A percentile compares a stretch with the other conserved stretches of the same genome.
Evolutionary conservation across 2,113 vertebrate genomes (phyloP).

Genomic region (Pyrgilauda ruficollis): DNA sequence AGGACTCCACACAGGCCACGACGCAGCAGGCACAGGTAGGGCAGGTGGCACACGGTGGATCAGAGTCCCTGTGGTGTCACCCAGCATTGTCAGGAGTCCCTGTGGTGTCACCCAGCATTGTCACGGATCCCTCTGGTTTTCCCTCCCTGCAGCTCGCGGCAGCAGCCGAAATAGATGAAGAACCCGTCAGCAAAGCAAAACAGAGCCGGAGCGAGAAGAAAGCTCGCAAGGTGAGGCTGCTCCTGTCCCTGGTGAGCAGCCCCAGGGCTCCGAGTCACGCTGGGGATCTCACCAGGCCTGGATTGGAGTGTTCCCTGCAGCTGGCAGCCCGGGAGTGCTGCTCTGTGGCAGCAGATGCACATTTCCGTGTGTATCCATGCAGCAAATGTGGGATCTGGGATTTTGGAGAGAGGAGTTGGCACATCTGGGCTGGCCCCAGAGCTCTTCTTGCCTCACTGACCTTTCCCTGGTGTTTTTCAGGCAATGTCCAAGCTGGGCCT

Average conservation of each 20-base stretch:
- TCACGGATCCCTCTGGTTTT: not conserved
- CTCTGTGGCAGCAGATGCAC: not conserved
- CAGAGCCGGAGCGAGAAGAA: slow-evolving; percentile 99
- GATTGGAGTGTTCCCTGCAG: not conserved
- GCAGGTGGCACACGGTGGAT: accelerated
- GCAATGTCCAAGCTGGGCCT: slow-evolving; percentile 98
- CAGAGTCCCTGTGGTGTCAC: accelerated
- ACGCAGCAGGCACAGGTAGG: slow-evolving; percentile 95
- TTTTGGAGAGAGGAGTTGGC: not conserved
- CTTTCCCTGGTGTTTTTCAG: slow-evolving; percentile 60
- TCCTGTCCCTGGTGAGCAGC: not conserved
- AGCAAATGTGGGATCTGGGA: accelerated
- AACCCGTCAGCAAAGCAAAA: slow-evolving; percentile 99
- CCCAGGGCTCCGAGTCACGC: accelerated
- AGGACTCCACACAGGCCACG: slow-evolving; percentile 93
- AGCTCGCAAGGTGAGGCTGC: slow-evolving; percentile 88
- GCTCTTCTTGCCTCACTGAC: not conserved
- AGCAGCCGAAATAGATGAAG: slow-evolving; percentile 96
- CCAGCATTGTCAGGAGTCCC: not conserved
- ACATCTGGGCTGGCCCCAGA: not conserved
- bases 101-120: not conserved
- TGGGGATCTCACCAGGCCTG: not conserved
- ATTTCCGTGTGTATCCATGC: accelerated
- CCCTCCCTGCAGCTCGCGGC: slow-evolving; percentile 86
- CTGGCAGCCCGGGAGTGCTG: accelerated